A percentile compares a stretch with the other conserved stretches of the same genome.
phyloP scores from a whole-genome alignment of 2,113 vertebrate genomes.

The Poecile atricapillus region DNA sequence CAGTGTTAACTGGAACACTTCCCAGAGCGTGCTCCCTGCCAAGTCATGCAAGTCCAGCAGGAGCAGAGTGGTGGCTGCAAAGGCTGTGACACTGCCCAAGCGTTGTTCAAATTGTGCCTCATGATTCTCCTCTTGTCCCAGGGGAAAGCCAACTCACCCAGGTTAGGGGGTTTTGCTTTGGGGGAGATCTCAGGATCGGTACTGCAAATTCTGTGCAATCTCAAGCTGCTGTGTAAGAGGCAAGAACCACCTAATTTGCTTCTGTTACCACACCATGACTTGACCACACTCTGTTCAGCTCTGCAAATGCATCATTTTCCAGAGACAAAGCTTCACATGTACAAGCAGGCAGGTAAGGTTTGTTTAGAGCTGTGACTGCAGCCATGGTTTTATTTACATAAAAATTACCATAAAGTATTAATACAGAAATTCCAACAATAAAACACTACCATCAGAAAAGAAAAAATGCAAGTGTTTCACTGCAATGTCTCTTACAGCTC shows the following conservation, averaged over 20 bases:
- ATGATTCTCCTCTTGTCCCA: background rate
- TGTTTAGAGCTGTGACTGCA: background rate
- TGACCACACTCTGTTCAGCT: background rate
- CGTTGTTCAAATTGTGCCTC: background rate
- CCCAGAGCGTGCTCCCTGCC: background rate
- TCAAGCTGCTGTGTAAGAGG: background rate
- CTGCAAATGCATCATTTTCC: background rate
- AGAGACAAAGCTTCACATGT: background rate
- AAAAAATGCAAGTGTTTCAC: background rate
- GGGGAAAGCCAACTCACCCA: background rate
- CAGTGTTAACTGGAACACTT: background rate
- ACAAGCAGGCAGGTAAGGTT: background rate
- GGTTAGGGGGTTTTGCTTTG: background rate
- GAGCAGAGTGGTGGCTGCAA: background rate
- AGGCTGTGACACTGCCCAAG: background rate
- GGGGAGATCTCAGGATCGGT: background rate
- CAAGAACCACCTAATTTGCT: background rate
- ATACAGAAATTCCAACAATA: background rate
- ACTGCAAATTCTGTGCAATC: background rate
- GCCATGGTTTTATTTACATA: background rate
- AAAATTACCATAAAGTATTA: background rate
- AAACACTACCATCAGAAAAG: background rate
- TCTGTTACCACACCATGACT: background rate
- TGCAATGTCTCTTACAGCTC: background rate
- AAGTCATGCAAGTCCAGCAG: background rate